Conservation (phyloP, 2,797 vertebrate genomes). For the Moxostoma hubbsi region DNA sequence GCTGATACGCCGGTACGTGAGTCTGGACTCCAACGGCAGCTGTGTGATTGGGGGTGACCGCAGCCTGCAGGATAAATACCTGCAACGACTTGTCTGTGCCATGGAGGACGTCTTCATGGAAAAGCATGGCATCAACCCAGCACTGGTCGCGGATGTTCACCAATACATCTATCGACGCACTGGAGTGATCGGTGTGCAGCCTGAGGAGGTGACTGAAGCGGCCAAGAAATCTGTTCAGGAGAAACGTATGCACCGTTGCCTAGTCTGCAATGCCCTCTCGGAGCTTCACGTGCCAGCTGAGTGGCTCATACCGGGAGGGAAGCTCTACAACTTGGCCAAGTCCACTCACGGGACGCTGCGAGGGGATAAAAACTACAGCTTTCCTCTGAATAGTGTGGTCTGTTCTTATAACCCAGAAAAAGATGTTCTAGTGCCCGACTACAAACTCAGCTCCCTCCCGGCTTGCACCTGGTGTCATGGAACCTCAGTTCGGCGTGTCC, state of each 20-base stretch:
- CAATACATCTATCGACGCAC: slow-evolving; percentile 96
- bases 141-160: slow-evolving; percentile 94
- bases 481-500: slow-evolving; percentile 87
- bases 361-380: slow-evolving; percentile 97
- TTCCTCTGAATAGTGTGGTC: slow-evolving; percentile 92
- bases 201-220: slow-evolving; percentile 94
- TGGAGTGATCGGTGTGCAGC: slow-evolving; percentile 93
- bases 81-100: slow-evolving; percentile 91
- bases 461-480: slow-evolving; percentile 96
- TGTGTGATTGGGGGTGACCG: slow-evolving; percentile 95
- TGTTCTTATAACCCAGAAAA: slow-evolving; percentile 89
- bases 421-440: slow-evolving; percentile 90
- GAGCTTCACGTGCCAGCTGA: slow-evolving; percentile 91
- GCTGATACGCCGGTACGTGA: slow-evolving; percentile 90
- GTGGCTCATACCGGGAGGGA: slow-evolving; percentile 92
- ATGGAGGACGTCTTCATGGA: slow-evolving; percentile 99
- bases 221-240: slow-evolving; percentile 92
- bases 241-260: slow-evolving; percentile 93
- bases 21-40: slow-evolving; percentile 88
- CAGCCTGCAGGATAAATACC: slow-evolving; percentile 93
- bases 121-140: slow-evolving; percentile 92
- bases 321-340: slow-evolving; percentile 92
- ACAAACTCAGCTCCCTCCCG: slow-evolving; percentile 88
- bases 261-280: slow-evolving; percentile 92
- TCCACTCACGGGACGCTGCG: slow-evolving; percentile 91